phyloP scores from a whole-genome alignment of 2,113 vertebrate genomes.

The Amblyornis subalaris region DNA sequence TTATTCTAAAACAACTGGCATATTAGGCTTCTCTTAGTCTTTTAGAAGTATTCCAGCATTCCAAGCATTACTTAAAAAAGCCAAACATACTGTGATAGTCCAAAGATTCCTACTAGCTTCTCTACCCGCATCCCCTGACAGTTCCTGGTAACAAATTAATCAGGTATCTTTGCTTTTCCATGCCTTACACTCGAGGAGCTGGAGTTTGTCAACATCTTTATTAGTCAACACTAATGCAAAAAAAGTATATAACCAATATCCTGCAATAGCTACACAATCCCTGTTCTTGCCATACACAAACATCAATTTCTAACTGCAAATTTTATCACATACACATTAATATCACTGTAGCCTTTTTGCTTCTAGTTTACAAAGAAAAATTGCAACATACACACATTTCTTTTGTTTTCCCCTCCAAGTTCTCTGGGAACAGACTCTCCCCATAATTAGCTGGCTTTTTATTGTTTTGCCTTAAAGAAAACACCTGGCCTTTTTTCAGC shows the following conservation, averaged over 20 bases:
- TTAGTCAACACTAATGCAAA: background rate
- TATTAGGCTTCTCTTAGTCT: background rate
- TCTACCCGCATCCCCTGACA: accelerated
- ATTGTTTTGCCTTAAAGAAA: background rate
- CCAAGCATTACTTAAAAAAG: background rate
- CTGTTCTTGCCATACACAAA: background rate
- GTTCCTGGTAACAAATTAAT: background rate
- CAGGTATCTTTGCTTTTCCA: background rate
- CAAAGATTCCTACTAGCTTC: background rate
- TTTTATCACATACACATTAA: background rate
- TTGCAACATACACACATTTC: background rate
- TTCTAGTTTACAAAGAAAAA: background rate
- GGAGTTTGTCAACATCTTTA: background rate
- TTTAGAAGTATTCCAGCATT: background rate
- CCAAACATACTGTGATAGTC: background rate
- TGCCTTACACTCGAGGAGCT: background rate
- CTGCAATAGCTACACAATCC: background rate
- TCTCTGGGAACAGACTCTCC: background rate
- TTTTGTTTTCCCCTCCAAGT: background rate
- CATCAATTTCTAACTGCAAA: background rate
- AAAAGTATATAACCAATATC: background rate
- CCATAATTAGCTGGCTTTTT: background rate
- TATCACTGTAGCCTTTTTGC: background rate
- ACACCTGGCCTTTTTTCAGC: background rate
- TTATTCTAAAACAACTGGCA: background rate